phyloP scores from a whole-genome alignment of 2,888 invertebrate genomes.

The Cheilosia variabilis region DNA sequence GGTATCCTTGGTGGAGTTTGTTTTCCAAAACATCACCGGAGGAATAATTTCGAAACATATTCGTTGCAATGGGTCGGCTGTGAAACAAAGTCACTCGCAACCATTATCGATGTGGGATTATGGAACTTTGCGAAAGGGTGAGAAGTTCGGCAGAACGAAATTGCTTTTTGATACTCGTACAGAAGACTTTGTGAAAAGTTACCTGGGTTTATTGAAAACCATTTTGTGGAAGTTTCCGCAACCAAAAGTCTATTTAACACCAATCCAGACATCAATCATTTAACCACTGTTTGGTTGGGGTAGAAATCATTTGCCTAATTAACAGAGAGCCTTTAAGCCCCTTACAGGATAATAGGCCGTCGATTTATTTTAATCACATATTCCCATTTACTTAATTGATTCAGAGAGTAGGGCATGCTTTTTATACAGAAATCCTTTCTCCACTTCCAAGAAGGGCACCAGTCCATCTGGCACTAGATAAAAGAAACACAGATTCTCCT shows the following conservation, averaged over 20 bases:
- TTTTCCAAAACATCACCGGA: too few relatives aligned
- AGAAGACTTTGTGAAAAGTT: too few relatives aligned
- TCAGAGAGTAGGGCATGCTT: slow-evolving; percentile 8
- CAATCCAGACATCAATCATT: too few relatives aligned
- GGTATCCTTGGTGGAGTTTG: too few relatives aligned
- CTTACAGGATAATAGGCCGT: slow-evolving; percentile 29
- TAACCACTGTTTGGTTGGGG: neutral
- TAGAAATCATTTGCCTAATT: slow-evolving; percentile 33
- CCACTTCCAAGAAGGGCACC: slow-evolving; percentile 9
- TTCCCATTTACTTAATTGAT: slow-evolving; percentile 51
- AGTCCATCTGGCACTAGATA: neutral
- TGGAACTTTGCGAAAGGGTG: too few relatives aligned
- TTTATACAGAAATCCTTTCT: neutral
- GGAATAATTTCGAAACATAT: too few relatives aligned
- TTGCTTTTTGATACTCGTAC: too few relatives aligned
- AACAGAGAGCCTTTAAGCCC: slow-evolving; percentile 28
- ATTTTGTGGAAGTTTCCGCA: too few relatives aligned
- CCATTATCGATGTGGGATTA: too few relatives aligned
- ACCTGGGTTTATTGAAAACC: too few relatives aligned
- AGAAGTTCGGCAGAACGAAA: too few relatives aligned
- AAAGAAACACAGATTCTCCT: slow-evolving; percentile 15
- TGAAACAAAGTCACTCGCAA: neutral
- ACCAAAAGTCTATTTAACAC: too few relatives aligned
- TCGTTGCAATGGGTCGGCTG: neutral
- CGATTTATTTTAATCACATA: slow-evolving; percentile 57